A percentile compares a stretch with the other conserved stretches of the same genome.
Conservation (phyloP, 1,140 invertebrate species). For the Heterodera schachtii region DNA sequence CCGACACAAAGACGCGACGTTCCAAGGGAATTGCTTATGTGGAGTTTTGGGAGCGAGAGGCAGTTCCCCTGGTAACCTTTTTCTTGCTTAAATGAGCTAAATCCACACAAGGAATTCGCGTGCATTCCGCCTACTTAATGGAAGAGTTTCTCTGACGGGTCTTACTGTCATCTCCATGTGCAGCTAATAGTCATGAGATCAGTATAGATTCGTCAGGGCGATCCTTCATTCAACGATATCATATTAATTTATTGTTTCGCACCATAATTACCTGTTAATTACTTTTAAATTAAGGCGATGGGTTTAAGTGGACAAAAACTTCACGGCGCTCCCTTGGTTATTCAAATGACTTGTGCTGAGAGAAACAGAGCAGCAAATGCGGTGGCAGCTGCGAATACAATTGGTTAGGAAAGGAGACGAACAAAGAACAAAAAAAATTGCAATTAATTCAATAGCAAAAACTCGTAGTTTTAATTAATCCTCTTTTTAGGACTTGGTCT, state of each 20-base stretch:
- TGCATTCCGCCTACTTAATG: conserved; percentile 12
- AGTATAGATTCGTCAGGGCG: conserved; percentile 37
- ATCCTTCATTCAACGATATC: neutral
- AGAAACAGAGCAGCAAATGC: conserved; percentile 84
- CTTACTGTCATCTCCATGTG: conserved; percentile 29
- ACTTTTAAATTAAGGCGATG: conserved; percentile 77
- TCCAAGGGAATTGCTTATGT: conserved; percentile 99
- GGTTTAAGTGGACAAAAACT: conserved; percentile 93
- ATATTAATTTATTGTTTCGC: too few relatives aligned
- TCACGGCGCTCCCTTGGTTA: conserved; percentile 93
- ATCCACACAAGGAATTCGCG: neutral
- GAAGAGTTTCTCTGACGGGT: conserved; percentile 13
- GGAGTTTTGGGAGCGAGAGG: conserved; percentile 96
- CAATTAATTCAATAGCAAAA: neutral
- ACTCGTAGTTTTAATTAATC: conserved; percentile 2
- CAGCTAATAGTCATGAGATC: conserved; percentile 31
- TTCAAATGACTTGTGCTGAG: conserved; percentile 96
- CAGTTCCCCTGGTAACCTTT: conserved; percentile 79
- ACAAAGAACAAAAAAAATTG: conserved; percentile 21
- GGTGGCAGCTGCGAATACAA: conserved; percentile 51
- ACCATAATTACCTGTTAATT: too few relatives aligned
- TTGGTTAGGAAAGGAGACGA: conserved; percentile 68
- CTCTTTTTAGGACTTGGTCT: conserved; percentile 36
- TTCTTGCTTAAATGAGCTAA: neutral
- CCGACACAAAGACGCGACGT: conserved; percentile 95